Evolutionary conservation across 2,888 invertebrate species (phyloP), one percentile per base, ranked within the genome.

Genomic region (Drosophila imparisetae): DNA sequence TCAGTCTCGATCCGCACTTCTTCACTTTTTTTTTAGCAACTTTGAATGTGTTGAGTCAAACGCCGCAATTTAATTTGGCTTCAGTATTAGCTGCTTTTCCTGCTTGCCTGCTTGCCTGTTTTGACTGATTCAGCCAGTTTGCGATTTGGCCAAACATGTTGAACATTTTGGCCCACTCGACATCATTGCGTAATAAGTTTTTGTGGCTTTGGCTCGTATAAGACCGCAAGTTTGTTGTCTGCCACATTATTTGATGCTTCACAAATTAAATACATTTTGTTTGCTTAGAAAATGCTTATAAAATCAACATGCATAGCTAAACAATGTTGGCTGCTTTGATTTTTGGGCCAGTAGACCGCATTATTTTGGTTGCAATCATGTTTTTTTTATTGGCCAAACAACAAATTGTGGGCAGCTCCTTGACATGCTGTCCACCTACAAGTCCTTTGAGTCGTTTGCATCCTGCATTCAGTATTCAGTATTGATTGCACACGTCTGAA

Each of bases 241-340:
- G 65, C 83, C 86, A 71, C 86, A 82, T 82, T 68, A 83, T 73
- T 75, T 85, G 77, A 82, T 88, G 86, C 90, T 67, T 57, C 72
- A 68, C 57, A 71, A 83, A 77, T 59, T 73, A 74, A 89, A 88
- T 77, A 83, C 74, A 90, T 77, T 71, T 66, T 69, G 49, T 67
- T 76, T 68, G 72, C 61, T 36, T 48, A 63, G 50, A 57, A 78
- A 77, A 66, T 68, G 68, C 66, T 64, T 59, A 27, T 45, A n/a
- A 30, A 54, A 53, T 62, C 60, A 13, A 21, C 45, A 32, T 57
- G 29, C 38, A 42, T 15, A 24, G 27, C 32, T 50, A 32, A 11
- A 18, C 13, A 50, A 57, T 45, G 53, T 32, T 80, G 63, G 50
- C 59, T 82, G 50, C 90, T 84, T 90, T 84, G 84, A 84, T 90